These are phyloP conservation scores for Benitochromis conjunctus DNA, from an alignment of 2,113 vertebrate genomes.

Conservation along the genomic window DNA sequence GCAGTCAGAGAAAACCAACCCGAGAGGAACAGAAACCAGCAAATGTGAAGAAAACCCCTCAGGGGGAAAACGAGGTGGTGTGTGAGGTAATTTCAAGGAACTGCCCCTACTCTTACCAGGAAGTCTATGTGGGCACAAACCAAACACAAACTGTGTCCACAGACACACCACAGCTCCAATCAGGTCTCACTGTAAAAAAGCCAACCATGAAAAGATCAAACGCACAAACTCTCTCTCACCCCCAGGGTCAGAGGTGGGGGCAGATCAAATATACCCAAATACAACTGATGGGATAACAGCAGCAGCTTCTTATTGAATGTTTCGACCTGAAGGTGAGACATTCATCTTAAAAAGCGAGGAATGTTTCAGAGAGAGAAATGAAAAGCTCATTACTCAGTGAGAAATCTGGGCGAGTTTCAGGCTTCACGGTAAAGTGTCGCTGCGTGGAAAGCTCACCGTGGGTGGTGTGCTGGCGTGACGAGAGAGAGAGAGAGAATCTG, in stretches of 20 bases:
- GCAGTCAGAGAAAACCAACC: too few species aligned
- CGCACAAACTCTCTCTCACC: neutral
- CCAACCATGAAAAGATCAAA: neutral
- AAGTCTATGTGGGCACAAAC: neutral
- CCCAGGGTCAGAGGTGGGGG: neutral
- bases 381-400: neutral
- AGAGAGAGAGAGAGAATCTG: neutral
- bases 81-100: neutral
- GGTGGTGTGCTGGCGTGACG: neutral
- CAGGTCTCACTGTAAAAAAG: neutral
- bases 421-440: neutral
- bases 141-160: neutral
- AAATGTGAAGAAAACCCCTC: too few species aligned
- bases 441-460: neutral
- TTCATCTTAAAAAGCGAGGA: neutral
- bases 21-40: too few species aligned
- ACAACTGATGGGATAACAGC: neutral
- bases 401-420: neutral
- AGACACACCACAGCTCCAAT: neutral
- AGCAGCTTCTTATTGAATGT: neutral
- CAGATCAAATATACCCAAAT: neutral
- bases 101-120: slow-evolving; percentile 11
- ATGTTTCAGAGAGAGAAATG: neutral
- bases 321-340: neutral
- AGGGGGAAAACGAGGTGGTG: neutral